Percentiles rank a stretch among this genome's conserved stretches.
phyloP scores from a whole-genome alignment of 2,888 invertebrate species.

The Eupithecia vulgata region DNA sequence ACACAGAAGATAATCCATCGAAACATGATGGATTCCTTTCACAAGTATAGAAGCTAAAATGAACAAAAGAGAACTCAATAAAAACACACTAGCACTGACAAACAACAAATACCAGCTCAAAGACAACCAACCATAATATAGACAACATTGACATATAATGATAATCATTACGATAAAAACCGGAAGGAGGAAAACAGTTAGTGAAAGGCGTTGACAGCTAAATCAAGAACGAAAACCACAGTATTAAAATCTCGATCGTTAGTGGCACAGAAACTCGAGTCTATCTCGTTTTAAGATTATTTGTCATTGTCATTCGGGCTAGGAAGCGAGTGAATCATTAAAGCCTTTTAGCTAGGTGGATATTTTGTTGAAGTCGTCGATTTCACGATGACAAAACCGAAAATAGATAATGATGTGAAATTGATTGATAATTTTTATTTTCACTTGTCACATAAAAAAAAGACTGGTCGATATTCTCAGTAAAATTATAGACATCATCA shows the following conservation, averaged over 20 bases:
- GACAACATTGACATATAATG: constrained; percentile 26
- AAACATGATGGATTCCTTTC: not conserved
- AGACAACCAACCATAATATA: constrained; percentile 15
- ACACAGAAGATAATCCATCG: not conserved
- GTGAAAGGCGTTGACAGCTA: constrained; percentile 46
- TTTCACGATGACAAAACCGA: not conserved
- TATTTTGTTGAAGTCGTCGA: not conserved
- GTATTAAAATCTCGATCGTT: constrained; percentile 37
- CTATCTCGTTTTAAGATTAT: constrained; percentile 1
- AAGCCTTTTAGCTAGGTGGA: not conserved
- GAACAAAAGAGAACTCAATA: not conserved
- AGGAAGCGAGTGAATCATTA: not conserved
- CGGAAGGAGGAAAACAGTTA: constrained; percentile 44
- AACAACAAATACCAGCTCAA: constrained; percentile 1
- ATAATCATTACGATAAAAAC: constrained; percentile 40
- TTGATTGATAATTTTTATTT: not conserved
- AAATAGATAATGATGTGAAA: not conserved
- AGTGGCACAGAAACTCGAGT: constrained; percentile 17
- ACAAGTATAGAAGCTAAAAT: not conserved
- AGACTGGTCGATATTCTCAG: not conserved
- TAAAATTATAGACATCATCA: not conserved
- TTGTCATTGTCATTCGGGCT: constrained; percentile 12
- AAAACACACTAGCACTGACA: not conserved
- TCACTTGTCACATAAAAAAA: not conserved
- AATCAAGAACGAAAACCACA: constrained; percentile 35